These are phyloP conservation scores for Bombus polaris DNA, from an alignment of 1,140 invertebrate genomes.

Conservation along the genomic window DNA sequence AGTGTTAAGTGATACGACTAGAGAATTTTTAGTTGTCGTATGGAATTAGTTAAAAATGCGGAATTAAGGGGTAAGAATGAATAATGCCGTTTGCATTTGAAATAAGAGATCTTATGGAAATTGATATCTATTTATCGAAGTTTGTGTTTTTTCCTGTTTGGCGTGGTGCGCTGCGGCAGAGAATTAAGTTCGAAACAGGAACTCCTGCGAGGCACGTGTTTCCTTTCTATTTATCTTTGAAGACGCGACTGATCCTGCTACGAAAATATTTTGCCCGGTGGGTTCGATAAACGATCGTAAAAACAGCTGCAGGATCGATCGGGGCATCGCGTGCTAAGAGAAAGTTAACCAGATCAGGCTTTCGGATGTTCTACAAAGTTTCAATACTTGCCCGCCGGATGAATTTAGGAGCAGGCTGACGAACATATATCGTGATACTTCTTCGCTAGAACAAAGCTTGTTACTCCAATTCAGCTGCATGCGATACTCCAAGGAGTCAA, in stretches of 20 bases:
- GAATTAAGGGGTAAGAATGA: too few species aligned
- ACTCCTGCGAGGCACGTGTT: too few species aligned
- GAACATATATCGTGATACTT: not conserved
- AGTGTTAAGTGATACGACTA: too few species aligned
- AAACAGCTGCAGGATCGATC: conserved; percentile 51
- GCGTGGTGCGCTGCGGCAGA: too few species aligned
- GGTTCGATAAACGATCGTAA: conserved; percentile 45
- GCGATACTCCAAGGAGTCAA: not conserved
- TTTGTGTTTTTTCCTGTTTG: too few species aligned
- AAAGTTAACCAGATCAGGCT: conserved; percentile 38
- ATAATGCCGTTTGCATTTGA: too few species aligned
- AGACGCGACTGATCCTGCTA: not conserved
- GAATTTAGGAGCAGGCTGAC: not conserved
- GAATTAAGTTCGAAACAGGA: too few species aligned
- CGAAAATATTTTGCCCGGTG: conserved; percentile 17
- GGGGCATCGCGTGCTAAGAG: conserved; percentile 39
- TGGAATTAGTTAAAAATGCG: too few species aligned
- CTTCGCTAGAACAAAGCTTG: not conserved
- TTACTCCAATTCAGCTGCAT: not conserved
- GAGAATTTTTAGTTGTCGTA: too few species aligned
- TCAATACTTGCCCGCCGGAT: conserved; percentile 9
- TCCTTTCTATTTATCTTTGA: not conserved
- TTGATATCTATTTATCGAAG: too few species aligned
- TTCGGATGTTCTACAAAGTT: conserved; percentile 13
- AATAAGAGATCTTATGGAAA: too few species aligned